Evolutionary conservation across 2,113 vertebrate genomes (phyloP).

Genomic region (Pongo abelii): DNA sequence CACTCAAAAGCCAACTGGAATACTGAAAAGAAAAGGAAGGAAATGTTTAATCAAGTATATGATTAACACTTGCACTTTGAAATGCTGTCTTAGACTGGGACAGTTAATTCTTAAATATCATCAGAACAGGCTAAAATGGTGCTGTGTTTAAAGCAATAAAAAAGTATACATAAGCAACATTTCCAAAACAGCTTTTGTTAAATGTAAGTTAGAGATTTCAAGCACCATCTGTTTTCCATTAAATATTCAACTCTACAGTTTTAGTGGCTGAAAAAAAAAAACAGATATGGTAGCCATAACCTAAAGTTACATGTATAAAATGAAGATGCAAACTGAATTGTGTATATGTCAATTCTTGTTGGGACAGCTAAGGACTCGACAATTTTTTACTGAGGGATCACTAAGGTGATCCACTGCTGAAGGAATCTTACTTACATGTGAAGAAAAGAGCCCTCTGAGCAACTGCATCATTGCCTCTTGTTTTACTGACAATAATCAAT

Average conservation of each 20-base stretch:
- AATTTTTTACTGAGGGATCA: neutral
- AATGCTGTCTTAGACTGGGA: constrained; percentile 47
- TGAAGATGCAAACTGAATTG: neutral
- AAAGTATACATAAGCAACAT: constrained; percentile 29
- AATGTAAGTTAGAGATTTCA: constrained; percentile 56
- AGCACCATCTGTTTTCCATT: constrained; percentile 60
- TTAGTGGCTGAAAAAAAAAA: constrained; percentile 13
- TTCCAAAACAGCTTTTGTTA: constrained; percentile 56
- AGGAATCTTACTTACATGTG: neutral
- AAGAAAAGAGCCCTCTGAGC: neutral
- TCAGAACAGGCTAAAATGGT: constrained; percentile 26
- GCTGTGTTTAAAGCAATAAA: constrained; percentile 45
- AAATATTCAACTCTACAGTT: constrained; percentile 46
- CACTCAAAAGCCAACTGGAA: constrained; percentile 74
- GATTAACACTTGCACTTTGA: constrained; percentile 66
- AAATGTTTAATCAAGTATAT: constrained; percentile 78
- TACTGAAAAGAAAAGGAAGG: constrained; percentile 76
- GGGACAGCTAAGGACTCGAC: neutral
- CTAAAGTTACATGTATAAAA: neutral
- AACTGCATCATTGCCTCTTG: neutral
- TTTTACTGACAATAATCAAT: neutral
- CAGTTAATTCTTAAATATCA: constrained; percentile 67
- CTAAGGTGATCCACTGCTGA: neutral
- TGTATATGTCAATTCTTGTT: neutral
- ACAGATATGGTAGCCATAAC: neutral